Evolutionary conservation across 2,113 vertebrate species (phyloP).

Genomic region (Pyrgilauda ruficollis): DNA sequence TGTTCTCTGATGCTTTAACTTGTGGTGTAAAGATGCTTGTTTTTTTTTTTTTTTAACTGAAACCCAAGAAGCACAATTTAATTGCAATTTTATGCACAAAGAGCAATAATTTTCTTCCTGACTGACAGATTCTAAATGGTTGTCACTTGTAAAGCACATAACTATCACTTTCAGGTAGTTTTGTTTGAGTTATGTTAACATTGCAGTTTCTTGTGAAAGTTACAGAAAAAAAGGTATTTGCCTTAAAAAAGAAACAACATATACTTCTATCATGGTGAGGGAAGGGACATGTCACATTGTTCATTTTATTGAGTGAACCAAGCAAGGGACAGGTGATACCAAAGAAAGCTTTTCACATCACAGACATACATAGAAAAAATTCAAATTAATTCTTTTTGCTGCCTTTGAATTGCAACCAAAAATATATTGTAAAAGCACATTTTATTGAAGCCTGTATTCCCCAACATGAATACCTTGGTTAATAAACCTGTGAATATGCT

Average conservation of each 20-base stretch:
- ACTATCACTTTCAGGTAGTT: constrained; percentile 62
- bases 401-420: neutral
- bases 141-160: constrained; percentile 60
- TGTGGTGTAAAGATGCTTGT: constrained; percentile 15
- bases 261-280: neutral
- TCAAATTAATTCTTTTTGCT: neutral
- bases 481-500: neutral
- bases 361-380: neutral
- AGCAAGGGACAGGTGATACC: neutral
- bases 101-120: constrained; percentile 57
- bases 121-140: constrained; percentile 57
- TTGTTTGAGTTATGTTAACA: constrained; percentile 34
- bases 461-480: neutral
- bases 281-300: neutral
- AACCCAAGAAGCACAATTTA: constrained; percentile 50
- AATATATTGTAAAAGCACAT: neutral
- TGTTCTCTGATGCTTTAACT: neutral
- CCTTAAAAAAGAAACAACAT: neutral
- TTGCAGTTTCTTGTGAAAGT: constrained; percentile 18
- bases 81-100: constrained; percentile 58
- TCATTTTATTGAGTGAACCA: neutral
- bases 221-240: neutral
- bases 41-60: constrained; percentile 7
- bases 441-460: neutral
- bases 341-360: neutral